Evolutionary conservation across 1,140 invertebrate genomes (phyloP), one percentile per base, ranked within the genome.

Genomic region (Temnothorax longispinosus): DNA sequence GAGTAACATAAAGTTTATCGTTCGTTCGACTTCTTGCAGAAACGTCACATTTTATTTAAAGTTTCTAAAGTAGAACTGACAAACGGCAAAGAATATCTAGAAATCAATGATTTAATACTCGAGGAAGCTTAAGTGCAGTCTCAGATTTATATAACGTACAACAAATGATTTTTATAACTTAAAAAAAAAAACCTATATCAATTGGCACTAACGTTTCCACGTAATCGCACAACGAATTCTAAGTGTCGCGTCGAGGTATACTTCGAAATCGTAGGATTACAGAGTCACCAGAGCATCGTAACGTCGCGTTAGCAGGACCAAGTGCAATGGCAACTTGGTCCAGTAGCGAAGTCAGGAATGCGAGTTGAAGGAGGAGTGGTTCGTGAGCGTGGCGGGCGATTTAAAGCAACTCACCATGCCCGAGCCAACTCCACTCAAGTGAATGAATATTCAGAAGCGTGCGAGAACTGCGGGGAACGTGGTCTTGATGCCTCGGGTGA

Each of bases 391-490:
- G 89, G 87, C 89, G 86, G 89, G 86, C 72, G 82, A 88, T 91
- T 91, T 91, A 86, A 90, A 91, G 69, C 69, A 35, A 56, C 50
- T 56, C 65, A 18, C 62, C 86, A 58, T 41, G 60, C 74, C 38
- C 27, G 27, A 76, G 62, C 87, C 86, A 74, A 90, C 81, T 90
- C 52, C 52, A 50, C 65, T 69, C 65, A 69, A 47, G n/a, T 21
- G 87, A 91, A 91, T 91, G 89, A 91, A 91, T 91, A 91, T 91
- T 90, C 89, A 91, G 82, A 86, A 54, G 86, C 69, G 32, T 50
- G 75, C 58, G 86, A 87, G 87, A 90, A 90, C 81, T 82, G 89
- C 44, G 85, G 85, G 56, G 76, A 87, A 78, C 80, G 88, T 38
- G 86, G 58, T 86, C 82, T 88, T 58, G 56, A 76, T 90, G 86